phyloP scores from a whole-genome alignment of 2,888 invertebrate genomes.

The Ophion ventricosus region DNA sequence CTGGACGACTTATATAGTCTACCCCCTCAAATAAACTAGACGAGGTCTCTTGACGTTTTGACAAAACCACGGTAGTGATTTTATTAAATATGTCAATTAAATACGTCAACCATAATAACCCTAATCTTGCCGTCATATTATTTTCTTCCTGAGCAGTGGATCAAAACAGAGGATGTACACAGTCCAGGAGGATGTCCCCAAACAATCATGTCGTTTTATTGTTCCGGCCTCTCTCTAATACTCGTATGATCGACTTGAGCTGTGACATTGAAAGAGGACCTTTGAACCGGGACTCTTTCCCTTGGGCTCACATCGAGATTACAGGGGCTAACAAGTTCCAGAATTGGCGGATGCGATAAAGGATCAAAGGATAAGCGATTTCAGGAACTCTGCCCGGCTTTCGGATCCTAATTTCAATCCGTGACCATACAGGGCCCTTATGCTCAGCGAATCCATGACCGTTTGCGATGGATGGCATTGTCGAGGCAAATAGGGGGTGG shows the following conservation, averaged over 20 bases:
- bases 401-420: background rate
- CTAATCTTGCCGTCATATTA: background rate
- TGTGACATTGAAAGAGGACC: background rate
- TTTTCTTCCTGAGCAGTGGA: background rate
- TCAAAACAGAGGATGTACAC: background rate
- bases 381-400: background rate
- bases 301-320: background rate
- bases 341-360: background rate
- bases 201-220: background rate
- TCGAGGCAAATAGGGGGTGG: slow-evolving; percentile 4
- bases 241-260: background rate
- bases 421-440: background rate
- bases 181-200: background rate
- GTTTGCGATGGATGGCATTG: background rate
- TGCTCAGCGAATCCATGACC: background rate
- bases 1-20: no score
- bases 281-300: background rate
- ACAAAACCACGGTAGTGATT: background rate
- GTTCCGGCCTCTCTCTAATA: background rate
- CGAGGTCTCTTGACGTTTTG: background rate
- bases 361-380: background rate
- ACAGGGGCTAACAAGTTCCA: background rate
- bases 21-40: no score
- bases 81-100: background rate
- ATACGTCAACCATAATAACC: background rate